Conservation (phyloP, 2,888 invertebrate genomes). For the Salticus scenicus region DNA sequence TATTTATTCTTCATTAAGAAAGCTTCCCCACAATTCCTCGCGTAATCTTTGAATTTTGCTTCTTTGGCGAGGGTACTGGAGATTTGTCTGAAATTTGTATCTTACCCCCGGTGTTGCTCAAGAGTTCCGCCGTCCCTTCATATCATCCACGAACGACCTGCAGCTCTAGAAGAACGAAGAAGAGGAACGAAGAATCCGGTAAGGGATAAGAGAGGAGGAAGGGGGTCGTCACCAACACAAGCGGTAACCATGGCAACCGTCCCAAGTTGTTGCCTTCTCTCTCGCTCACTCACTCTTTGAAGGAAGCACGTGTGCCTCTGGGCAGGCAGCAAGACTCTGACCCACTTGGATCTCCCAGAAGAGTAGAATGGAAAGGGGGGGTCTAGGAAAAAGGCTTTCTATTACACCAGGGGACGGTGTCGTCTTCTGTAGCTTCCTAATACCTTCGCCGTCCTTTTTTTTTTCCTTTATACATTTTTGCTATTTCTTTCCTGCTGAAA, state of each 20-base stretch:
- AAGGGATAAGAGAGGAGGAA: background rate
- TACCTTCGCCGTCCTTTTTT: conserved; percentile 54
- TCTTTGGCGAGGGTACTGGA: background rate
- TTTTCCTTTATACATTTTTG: background rate
- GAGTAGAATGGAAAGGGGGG: conserved; percentile 20
- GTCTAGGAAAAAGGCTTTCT: conserved; percentile 44
- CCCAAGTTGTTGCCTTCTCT: conserved; percentile 63
- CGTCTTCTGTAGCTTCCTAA: conserved; percentile 63
- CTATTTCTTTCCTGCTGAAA: conserved; percentile 9
- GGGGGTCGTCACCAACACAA: conserved; percentile 51
- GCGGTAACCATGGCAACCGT: conserved; percentile 63
- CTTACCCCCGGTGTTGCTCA: conserved; percentile 30
- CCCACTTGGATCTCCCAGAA: conserved; percentile 51
- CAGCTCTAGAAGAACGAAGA: conserved; percentile 24
- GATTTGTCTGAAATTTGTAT: conserved; percentile 25
- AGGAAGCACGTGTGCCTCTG: conserved; percentile 66
- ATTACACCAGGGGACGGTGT: conserved; percentile 67
- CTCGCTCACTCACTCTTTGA: conserved; percentile 3
- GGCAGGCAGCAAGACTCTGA: conserved; percentile 55
- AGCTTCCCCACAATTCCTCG: too few relatives aligned
- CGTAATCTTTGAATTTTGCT: too few relatives aligned
- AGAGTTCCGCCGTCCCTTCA: conserved; percentile 51
- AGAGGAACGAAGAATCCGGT: conserved; percentile 39
- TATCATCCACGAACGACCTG: conserved; percentile 57
- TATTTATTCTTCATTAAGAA: too few relatives aligned